Conservation (phyloP, 2,888 invertebrate species). For the Caenorhabditis imperialis region DNA sequence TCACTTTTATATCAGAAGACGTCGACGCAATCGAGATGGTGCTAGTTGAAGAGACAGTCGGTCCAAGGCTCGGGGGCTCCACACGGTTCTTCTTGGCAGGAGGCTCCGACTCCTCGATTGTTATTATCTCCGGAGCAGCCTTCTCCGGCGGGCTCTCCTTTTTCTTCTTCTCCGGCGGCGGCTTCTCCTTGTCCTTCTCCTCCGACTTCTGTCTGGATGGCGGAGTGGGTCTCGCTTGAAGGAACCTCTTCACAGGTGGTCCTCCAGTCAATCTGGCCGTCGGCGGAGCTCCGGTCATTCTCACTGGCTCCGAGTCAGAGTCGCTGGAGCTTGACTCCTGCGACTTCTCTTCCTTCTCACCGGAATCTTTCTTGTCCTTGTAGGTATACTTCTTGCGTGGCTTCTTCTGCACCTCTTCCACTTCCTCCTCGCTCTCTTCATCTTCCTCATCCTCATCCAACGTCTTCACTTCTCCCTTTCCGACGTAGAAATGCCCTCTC, state of each 20-base stretch:
- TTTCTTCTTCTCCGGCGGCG: slow-evolving; percentile 12
- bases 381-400: slow-evolving; percentile 79
- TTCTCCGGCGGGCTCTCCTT: not conserved
- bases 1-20: too few species aligned
- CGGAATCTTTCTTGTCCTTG: not conserved
- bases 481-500: slow-evolving; percentile 85
- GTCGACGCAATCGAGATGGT: too few species aligned
- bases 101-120: not conserved
- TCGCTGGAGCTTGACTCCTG: slow-evolving; percentile 1
- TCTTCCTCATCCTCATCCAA: slow-evolving; percentile 86
- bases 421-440: slow-evolving; percentile 93
- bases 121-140: not conserved
- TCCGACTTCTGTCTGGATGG: not conserved
- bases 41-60: too few species aligned
- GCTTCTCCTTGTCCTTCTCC: not conserved
- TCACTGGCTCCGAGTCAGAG: not conserved
- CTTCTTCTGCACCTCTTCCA: slow-evolving; percentile 91
- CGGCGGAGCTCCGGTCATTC: slow-evolving; percentile 13
- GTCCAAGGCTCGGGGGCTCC: too few species aligned
- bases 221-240: not conserved
- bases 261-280: slow-evolving; percentile 14
- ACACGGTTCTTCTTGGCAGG: too few species aligned
- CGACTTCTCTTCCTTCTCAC: not conserved
- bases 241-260: slow-evolving; percentile 3
- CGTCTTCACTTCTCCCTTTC: slow-evolving; percentile 89